Conservation (phyloP, 2,113 vertebrate species). For the Odocoileus virginianus region DNA sequence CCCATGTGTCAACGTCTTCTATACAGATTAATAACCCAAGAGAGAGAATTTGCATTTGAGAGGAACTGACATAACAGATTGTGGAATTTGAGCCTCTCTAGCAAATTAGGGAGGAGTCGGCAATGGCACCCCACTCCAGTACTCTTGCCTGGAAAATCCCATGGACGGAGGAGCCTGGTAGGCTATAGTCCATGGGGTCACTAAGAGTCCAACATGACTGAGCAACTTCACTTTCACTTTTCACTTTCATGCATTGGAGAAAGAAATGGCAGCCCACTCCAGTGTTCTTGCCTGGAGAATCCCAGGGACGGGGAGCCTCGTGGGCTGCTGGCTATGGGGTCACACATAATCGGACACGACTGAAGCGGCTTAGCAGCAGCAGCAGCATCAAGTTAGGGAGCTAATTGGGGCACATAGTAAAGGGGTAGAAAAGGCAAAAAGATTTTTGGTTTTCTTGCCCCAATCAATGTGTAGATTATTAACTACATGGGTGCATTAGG, state of each 20-base stretch:
- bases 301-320: accelerated
- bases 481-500: background rate
- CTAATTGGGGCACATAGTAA: background rate
- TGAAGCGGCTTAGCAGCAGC: too few relatives aligned
- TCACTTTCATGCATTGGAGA: too few relatives aligned
- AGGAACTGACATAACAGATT: background rate
- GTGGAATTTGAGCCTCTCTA: background rate
- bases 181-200: accelerated
- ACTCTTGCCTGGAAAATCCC: too few relatives aligned
- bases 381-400: background rate
- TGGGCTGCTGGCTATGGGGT: too few relatives aligned
- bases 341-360: accelerated
- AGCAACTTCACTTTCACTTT: too few relatives aligned
- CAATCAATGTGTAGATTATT: background rate
- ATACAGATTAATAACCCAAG: background rate
- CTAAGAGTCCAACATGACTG: accelerated
- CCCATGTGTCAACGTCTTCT: background rate
- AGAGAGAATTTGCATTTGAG: background rate
- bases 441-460: background rate
- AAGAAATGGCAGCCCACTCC: too few relatives aligned
- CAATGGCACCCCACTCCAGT: too few relatives aligned
- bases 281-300: too few relatives aligned
- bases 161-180: too few relatives aligned
- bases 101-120: background rate
- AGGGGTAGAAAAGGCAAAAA: background rate